Evolutionary conservation across 2,113 vertebrate genomes (phyloP).

Genomic region (Syrrhaptes paradoxus): DNA sequence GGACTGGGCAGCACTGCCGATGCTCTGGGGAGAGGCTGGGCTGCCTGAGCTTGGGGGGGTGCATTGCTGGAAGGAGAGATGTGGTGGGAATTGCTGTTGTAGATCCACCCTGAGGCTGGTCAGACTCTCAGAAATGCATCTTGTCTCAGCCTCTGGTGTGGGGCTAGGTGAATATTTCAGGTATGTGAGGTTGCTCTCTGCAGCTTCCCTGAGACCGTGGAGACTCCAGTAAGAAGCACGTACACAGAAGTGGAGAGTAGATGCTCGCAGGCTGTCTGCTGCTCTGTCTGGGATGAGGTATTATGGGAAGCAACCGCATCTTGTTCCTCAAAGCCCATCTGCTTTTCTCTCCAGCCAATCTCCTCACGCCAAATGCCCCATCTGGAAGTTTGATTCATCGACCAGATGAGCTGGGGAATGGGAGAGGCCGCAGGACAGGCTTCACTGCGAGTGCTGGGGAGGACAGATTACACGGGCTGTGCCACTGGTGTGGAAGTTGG

Average conservation of each 20-base stretch:
- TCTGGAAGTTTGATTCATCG: not conserved
- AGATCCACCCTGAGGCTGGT: not conserved
- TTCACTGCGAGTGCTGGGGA: not conserved
- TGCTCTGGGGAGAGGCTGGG: not conserved
- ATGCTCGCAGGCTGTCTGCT: not conserved
- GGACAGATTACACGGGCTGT: not conserved
- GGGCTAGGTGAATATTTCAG: not conserved
- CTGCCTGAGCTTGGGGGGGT: not conserved
- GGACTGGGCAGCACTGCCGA: not conserved
- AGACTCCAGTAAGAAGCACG: not conserved
- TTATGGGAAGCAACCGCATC: not conserved
- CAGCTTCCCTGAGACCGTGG: not conserved
- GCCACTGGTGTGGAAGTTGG: not conserved
- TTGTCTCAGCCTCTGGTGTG: not conserved
- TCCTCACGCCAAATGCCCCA: not conserved
- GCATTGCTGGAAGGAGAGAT: not conserved
- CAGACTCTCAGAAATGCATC: not conserved
- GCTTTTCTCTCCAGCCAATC: not conserved
- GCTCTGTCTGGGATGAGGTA: not conserved
- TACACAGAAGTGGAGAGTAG: not conserved
- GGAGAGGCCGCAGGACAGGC: not conserved
- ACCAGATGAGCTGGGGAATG: not conserved
- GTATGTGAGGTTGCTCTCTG: not conserved
- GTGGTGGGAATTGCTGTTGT: not conserved
- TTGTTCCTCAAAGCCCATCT: not conserved